These are phyloP conservation scores for Oxyura jamaicensis DNA, from an alignment of 2,113 vertebrate genomes.

Conservation along the genomic window DNA sequence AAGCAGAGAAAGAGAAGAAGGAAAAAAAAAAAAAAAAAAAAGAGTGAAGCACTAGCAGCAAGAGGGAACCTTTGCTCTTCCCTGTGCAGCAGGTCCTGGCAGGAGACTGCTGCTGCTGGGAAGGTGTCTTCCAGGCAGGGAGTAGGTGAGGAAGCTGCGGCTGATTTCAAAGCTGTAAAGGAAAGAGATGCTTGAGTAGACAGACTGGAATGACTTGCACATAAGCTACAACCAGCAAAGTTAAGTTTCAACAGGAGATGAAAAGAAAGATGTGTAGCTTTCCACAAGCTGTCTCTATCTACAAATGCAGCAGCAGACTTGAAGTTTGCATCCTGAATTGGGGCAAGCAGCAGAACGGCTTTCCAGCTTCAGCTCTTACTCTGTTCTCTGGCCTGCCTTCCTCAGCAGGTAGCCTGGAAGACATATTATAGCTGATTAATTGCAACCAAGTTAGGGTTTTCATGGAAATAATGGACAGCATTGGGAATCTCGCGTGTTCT, in stretches of 20 bases:
- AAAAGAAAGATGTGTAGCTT: neutral
- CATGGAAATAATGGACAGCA: neutral
- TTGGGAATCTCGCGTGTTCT: neutral
- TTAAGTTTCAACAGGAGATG: neutral
- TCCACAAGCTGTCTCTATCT: neutral
- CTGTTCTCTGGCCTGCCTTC: neutral
- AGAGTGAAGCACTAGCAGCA: neutral
- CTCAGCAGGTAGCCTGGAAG: neutral
- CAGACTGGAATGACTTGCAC: neutral
- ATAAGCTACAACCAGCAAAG: neutral
- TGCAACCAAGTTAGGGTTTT: neutral
- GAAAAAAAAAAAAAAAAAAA: neutral
- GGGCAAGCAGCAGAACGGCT: neutral
- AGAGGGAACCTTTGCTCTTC: neutral
- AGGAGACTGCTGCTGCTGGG: neutral
- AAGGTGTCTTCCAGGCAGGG: accelerated
- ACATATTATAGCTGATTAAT: neutral
- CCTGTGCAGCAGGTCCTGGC: accelerated
- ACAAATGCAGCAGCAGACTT: neutral
- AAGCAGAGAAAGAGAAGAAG: neutral
- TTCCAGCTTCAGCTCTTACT: neutral
- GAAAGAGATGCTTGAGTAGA: neutral
- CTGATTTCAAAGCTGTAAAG: neutral
- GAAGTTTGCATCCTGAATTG: neutral
- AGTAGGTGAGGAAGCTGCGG: neutral